These are phyloP conservation scores for Sparidentex hasta DNA, from an alignment of 2,797 vertebrate species.

Conservation along the genomic window DNA sequence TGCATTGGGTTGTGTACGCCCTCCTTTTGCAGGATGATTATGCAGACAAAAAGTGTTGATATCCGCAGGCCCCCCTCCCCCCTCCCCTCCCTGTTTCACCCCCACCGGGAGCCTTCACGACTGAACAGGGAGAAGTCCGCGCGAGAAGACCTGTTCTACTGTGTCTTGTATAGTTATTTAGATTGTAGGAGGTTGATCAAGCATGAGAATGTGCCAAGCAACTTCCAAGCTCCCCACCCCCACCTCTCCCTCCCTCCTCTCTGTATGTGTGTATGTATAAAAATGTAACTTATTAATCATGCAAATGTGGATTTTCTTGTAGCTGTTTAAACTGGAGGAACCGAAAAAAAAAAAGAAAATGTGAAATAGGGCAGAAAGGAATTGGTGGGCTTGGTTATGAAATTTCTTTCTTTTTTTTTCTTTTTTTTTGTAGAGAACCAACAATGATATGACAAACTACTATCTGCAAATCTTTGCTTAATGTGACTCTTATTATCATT, in stretches of 20 bases:
- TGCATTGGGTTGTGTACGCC: slow-evolving; percentile 72
- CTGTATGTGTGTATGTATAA: slow-evolving; percentile 82
- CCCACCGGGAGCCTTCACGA: slow-evolving; percentile 65
- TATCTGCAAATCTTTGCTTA: slow-evolving; percentile 61
- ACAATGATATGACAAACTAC: slow-evolving; percentile 53
- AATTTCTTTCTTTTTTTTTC: slow-evolving; percentile 24
- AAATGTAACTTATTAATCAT: slow-evolving; percentile 87
- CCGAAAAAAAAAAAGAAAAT: slow-evolving; percentile 40
- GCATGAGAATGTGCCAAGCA: slow-evolving; percentile 82
- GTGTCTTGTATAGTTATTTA: slow-evolving; percentile 84
- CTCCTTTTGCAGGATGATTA: slow-evolving; percentile 72
- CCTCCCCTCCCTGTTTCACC: slow-evolving; percentile 66
- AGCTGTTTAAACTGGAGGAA: slow-evolving; percentile 82
- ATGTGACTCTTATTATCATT: slow-evolving; percentile 60
- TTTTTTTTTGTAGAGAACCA: slow-evolving; percentile 66
- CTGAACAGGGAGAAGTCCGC: slow-evolving; percentile 62
- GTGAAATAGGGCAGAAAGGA: slow-evolving; percentile 60
- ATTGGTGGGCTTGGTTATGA: slow-evolving; percentile 52
- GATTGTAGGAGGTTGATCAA: slow-evolving; percentile 83
- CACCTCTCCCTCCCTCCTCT: slow-evolving; percentile 35
- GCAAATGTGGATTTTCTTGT: slow-evolving; percentile 87
- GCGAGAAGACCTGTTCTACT: slow-evolving; percentile 77
- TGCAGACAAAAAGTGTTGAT: slow-evolving; percentile 64
- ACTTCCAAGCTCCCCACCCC: slow-evolving; percentile 78
- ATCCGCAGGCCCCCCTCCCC: slow-evolving; percentile 58